Evolutionary conservation across 2,888 invertebrate genomes (phyloP).

Genomic region (Sympetrum striolatum): DNA sequence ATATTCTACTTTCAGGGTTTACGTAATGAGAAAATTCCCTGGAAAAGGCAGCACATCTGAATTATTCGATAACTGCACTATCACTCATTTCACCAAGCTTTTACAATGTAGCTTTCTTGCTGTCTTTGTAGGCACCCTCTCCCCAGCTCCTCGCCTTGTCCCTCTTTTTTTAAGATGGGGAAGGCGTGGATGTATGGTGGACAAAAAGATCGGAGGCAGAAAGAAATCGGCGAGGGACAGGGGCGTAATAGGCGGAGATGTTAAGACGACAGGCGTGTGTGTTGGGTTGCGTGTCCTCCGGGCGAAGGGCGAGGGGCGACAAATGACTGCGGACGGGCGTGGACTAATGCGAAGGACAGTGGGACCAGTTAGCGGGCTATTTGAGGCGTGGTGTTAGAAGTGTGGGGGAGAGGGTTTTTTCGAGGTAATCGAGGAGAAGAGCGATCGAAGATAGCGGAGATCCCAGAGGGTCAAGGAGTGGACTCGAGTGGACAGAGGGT

Average conservation of each 20-base stretch:
- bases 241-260: constrained; percentile 16
- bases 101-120: too few species aligned
- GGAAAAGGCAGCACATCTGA: too few species aligned
- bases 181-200: background rate
- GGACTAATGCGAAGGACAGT: constrained; percentile 41
- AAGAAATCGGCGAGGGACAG: background rate
- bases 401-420: background rate
- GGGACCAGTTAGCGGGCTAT: constrained; percentile 38
- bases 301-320: constrained; percentile 22
- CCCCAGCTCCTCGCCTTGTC: background rate
- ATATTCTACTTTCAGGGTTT: too few species aligned
- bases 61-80: too few species aligned
- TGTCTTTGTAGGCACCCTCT: too few species aligned
- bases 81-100: too few species aligned
- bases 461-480: background rate
- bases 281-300: constrained; percentile 3
- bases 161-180: background rate
- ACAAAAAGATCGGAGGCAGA: background rate
- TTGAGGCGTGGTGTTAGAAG: background rate
- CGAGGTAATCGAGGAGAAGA: constrained; percentile 19
- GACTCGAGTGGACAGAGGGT: background rate
- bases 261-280: constrained; percentile 23
- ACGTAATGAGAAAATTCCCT: too few species aligned
- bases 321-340: constrained; percentile 39
- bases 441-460: constrained; percentile 24